Conservation (phyloP, 1,140 invertebrate species). For the Bombyx mandarina region DNA sequence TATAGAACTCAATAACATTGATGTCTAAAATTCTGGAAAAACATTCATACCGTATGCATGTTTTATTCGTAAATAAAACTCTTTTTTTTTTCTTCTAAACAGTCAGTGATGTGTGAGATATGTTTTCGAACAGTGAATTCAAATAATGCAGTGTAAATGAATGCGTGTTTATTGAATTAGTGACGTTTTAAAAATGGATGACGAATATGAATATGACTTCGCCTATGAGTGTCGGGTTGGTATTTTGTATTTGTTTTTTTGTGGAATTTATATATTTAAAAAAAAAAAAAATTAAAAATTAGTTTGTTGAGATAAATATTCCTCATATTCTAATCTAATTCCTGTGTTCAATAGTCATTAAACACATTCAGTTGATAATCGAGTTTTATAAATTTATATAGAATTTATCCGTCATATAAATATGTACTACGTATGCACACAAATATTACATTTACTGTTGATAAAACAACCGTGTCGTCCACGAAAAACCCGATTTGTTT, state of each 20-base stretch:
- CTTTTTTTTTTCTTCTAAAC: too few species aligned
- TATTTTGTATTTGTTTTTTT: conserved; percentile 20
- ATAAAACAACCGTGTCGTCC: too few species aligned
- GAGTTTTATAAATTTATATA: too few species aligned
- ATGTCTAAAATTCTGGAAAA: neutral
- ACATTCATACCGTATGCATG: neutral
- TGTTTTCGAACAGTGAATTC: conserved; percentile 33
- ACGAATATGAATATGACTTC: conserved; percentile 73
- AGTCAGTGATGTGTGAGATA: conserved; percentile 22
- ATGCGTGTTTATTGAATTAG: conserved; percentile 32
- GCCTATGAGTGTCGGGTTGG: conserved; percentile 74
- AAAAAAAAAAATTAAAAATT: neutral
- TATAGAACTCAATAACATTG: too few species aligned
- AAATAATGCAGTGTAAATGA: conserved; percentile 22
- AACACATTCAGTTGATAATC: too few species aligned
- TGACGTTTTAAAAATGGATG: conserved; percentile 53
- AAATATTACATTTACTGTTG: too few species aligned
- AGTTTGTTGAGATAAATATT: neutral
- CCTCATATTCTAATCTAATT: neutral
- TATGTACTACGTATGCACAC: too few species aligned
- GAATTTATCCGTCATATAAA: too few species aligned
- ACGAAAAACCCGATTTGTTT: too few species aligned
- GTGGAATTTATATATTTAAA: conserved; percentile 1
- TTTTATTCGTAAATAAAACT: conserved; percentile 7
- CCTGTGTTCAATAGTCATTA: neutral